Evolutionary conservation across 1,140 invertebrate genomes (phyloP).

Genomic region (Subanguina moxae): DNA sequence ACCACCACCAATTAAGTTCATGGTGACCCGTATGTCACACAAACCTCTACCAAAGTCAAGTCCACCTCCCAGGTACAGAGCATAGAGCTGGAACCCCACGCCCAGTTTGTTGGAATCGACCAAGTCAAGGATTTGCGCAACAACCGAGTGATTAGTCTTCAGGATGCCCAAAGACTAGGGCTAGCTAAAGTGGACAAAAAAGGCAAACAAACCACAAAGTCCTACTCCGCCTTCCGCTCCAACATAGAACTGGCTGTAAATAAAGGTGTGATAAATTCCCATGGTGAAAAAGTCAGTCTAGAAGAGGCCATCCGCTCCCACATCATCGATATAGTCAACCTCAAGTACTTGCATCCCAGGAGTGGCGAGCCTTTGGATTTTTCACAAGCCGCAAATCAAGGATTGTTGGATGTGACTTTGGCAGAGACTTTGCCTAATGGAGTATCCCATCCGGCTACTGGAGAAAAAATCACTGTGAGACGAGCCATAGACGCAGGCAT

Average conservation of each 20-base stretch:
- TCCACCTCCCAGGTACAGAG: conserved; percentile 57
- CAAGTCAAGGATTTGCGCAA: conserved; percentile 54
- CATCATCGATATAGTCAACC: conserved; percentile 57
- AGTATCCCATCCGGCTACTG: conserved; percentile 56
- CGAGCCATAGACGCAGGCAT: conserved; percentile 76
- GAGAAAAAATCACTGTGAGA: conserved; percentile 69
- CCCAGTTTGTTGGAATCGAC: conserved; percentile 59
- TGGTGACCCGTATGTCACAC: conserved; percentile 53
- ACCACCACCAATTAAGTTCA: conserved; percentile 16
- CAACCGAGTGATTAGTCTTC: conserved; percentile 49
- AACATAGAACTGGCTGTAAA: conserved; percentile 57
- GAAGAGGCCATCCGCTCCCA: conserved; percentile 60
- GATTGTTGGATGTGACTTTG: conserved; percentile 58
- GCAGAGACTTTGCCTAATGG: conserved; percentile 55
- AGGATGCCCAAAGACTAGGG: conserved; percentile 56
- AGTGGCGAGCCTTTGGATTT: conserved; percentile 51
- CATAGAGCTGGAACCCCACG: conserved; percentile 57
- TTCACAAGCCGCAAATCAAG: conserved; percentile 55
- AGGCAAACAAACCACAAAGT: conserved; percentile 55
- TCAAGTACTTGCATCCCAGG: conserved; percentile 50
- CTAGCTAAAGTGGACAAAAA: conserved; percentile 58
- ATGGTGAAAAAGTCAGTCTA: conserved; percentile 56
- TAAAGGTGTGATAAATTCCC: conserved; percentile 50
- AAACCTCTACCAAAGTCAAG: conserved; percentile 57
- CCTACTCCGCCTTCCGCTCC: conserved; percentile 56